Evolutionary conservation across 2,888 invertebrate species (phyloP).

Genomic region (Muscina levida): DNA sequence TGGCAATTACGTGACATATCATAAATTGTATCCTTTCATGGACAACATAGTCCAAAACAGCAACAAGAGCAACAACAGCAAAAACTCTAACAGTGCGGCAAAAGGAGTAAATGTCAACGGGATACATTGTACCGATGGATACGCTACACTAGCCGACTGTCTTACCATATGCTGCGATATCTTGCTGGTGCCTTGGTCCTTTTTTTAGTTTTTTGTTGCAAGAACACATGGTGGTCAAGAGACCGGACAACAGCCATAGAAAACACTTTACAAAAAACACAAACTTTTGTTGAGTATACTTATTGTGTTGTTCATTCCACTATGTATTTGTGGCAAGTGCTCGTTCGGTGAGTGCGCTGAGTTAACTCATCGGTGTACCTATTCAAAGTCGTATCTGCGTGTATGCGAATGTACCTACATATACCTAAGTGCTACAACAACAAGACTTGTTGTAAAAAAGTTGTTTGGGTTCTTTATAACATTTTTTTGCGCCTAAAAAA

Average conservation of each 20-base stretch:
- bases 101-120: constrained; percentile 59
- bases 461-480: constrained; percentile 45
- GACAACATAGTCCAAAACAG: constrained; percentile 43
- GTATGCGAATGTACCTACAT: background rate
- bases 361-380: constrained; percentile 4
- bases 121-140: constrained; percentile 38
- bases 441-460: constrained; percentile 38
- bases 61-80: constrained; percentile 11
- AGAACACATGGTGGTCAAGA: constrained; percentile 39
- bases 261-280: constrained; percentile 9
- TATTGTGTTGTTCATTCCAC: background rate
- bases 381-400: background rate
- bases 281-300: constrained; percentile 7
- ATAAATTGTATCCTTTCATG: constrained; percentile 75
- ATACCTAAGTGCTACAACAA: constrained; percentile 13
- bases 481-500: constrained; percentile 28
- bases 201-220: constrained; percentile 12
- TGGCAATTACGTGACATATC: constrained; percentile 75
- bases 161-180: constrained; percentile 30
- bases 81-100: constrained; percentile 6
- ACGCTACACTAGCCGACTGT: background rate
- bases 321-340: constrained; percentile 20
- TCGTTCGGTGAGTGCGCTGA: constrained; percentile 7
- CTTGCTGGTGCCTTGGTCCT: constrained; percentile 6
- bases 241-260: background rate